Percentiles rank a stretch among this genome's conserved stretches.
Conservation (phyloP, 1,140 invertebrate species). For the Aphaenogaster rudis region DNA sequence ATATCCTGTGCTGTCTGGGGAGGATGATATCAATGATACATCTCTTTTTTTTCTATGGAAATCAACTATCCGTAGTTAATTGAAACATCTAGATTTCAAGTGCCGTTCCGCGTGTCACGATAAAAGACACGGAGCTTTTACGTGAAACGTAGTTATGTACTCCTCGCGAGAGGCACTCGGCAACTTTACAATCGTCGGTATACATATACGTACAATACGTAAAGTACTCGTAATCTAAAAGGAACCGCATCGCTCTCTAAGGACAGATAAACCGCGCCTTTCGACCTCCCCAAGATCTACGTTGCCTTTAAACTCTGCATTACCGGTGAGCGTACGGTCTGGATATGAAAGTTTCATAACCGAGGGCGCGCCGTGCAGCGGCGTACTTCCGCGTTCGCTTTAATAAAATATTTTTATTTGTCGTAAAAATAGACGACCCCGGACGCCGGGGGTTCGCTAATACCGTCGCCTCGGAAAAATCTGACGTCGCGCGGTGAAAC, state of each 20-base stretch:
- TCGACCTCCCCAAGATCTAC: conserved; percentile 36
- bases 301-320: conserved; percentile 63
- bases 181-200: conserved; percentile 51
- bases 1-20: too few relatives aligned
- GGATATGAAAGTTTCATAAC: conserved; percentile 62
- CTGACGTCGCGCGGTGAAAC: conserved; percentile 45
- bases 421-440: conserved; percentile 59
- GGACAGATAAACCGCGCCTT: conserved; percentile 61
- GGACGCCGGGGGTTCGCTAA: conserved; percentile 38
- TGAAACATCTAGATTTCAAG: too few relatives aligned
- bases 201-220: conserved; percentile 50
- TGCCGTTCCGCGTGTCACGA: not conserved
- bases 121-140: conserved; percentile 4
- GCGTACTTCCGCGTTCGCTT: conserved; percentile 33
- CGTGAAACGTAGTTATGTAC: conserved; percentile 6
- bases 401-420: conserved; percentile 67
- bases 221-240: conserved; percentile 62
- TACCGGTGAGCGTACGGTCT: conserved; percentile 51
- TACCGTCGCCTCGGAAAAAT: conserved; percentile 58
- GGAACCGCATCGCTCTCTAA: conserved; percentile 58
- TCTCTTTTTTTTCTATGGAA: not conserved
- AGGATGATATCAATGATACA: too few relatives aligned
- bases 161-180: not conserved
- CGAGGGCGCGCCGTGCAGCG: conserved; percentile 43
- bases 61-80: not conserved